These are phyloP conservation scores for Vanessa tameamea DNA, from an alignment of 1,140 invertebrate species.

Conservation along the genomic window DNA sequence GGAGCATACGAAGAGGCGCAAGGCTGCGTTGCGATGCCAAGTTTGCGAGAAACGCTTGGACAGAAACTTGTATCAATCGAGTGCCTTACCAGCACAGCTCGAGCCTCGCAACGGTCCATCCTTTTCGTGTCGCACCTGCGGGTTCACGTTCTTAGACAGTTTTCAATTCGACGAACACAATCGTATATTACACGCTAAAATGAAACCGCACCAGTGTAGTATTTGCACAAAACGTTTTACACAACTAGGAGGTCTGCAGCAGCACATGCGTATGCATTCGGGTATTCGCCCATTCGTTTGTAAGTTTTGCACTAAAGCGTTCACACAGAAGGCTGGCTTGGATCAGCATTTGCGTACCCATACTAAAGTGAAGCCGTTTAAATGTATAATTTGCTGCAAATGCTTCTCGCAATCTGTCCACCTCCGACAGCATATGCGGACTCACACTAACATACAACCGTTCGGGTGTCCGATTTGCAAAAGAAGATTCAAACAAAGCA, in stretches of 20 bases:
- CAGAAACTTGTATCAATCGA: constrained; percentile 45
- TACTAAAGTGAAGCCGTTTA: constrained; percentile 84
- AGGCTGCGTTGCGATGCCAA: constrained; percentile 72
- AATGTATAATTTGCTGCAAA: constrained; percentile 86
- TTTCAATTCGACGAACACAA: constrained; percentile 76
- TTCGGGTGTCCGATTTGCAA: constrained; percentile 86
- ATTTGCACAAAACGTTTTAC: constrained; percentile 76
- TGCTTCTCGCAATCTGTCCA: constrained; percentile 82
- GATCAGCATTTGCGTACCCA: constrained; percentile 85
- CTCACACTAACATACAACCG: constrained; percentile 86
- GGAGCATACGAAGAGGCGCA: constrained; percentile 73
- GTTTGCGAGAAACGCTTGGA: constrained; percentile 76
- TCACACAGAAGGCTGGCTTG: constrained; percentile 87
- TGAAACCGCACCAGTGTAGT: constrained; percentile 71
- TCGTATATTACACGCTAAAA: constrained; percentile 77
- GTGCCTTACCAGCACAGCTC: constrained; percentile 30
- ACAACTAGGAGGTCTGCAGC: constrained; percentile 73
- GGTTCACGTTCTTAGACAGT: constrained; percentile 71
- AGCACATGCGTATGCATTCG: constrained; percentile 83
- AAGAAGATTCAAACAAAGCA: constrained; percentile 74
- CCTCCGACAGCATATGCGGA: constrained; percentile 76
- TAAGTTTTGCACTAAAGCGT: constrained; percentile 90
- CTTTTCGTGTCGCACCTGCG: constrained; percentile 70
- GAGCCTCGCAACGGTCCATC: constrained; percentile 35
- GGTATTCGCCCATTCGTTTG: constrained; percentile 94